A percentile compares a stretch with the other conserved stretches of the same genome.
Conservation (phyloP, 2,888 invertebrate genomes). For the Tetranychus piercei region DNA sequence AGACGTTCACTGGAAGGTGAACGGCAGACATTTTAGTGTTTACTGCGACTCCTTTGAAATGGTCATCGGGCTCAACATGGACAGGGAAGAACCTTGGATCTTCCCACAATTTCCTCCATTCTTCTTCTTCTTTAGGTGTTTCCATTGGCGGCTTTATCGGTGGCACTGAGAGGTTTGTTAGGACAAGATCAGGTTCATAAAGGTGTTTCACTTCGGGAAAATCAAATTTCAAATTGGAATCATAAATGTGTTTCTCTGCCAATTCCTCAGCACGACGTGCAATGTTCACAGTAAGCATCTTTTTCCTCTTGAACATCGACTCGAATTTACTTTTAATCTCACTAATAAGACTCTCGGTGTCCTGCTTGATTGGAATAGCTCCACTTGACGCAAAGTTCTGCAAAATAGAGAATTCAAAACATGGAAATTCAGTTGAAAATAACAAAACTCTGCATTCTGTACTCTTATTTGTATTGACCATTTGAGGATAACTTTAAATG, state of each 20-base stretch:
- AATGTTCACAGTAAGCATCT: constrained; percentile 70
- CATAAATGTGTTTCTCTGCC: constrained; percentile 45
- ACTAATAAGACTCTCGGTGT: constrained; percentile 55
- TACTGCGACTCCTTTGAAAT: neutral
- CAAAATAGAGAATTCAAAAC: neutral
- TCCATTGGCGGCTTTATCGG: neutral
- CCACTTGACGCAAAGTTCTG: neutral
- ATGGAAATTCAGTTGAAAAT: neutral
- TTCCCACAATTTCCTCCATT: neutral
- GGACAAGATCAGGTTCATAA: neutral
- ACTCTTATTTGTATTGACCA: no score
- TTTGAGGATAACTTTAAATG: no score
- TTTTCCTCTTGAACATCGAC: constrained; percentile 65
- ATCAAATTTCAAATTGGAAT: constrained; percentile 26
- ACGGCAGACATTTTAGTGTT: neutral
- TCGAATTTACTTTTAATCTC: constrained; percentile 63
- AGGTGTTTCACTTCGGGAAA: constrained; percentile 13
- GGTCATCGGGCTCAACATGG: neutral
- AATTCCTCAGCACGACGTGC: constrained; percentile 51
- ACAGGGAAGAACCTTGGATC: neutral
- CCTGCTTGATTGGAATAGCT: constrained; percentile 47
- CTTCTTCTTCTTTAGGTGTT: constrained; percentile 2
- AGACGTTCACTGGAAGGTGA: constrained; percentile 85
- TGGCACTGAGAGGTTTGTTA: neutral
- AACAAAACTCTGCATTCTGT: no score